Evolutionary conservation across 1,140 invertebrate species (phyloP).

Genomic region (Elysia chlorotica): DNA sequence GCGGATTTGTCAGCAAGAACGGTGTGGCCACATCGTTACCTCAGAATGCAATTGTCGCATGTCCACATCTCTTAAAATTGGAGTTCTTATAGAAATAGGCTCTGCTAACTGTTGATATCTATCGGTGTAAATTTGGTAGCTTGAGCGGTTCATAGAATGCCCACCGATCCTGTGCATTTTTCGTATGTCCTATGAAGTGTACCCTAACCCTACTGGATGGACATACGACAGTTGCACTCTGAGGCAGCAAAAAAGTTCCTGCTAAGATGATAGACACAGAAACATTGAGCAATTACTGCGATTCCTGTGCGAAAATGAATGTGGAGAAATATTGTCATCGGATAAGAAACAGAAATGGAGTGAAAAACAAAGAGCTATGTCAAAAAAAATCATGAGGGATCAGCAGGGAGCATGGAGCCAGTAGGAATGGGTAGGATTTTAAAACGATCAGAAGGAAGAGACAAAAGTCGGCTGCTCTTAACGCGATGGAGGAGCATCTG

Average conservation of each 20-base stretch:
- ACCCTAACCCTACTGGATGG: too few relatives aligned
- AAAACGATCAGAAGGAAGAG: conserved; percentile 3
- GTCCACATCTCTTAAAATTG: too few relatives aligned
- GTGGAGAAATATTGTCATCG: background rate
- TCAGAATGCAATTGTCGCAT: too few relatives aligned
- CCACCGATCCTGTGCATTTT: too few relatives aligned
- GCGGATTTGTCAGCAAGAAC: background rate
- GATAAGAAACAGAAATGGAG: background rate
- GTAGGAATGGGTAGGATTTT: conserved; percentile 7
- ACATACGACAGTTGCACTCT: too few relatives aligned
- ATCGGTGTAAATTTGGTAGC: too few relatives aligned
- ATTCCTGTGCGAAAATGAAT: background rate
- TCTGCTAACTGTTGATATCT: too few relatives aligned
- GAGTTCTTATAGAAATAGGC: too few relatives aligned
- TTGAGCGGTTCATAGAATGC: too few relatives aligned
- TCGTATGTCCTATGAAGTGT: too few relatives aligned
- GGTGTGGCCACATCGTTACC: background rate
- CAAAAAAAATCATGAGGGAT: conserved; percentile 12
- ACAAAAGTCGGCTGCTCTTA: too few relatives aligned
- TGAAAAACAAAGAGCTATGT: background rate
- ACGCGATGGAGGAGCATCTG: too few relatives aligned
- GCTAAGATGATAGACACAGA: background rate
- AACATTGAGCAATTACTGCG: background rate
- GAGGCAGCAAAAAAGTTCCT: background rate
- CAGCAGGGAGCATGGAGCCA: conserved; percentile 18